These are phyloP conservation scores for Anagyrus pseudococci DNA, from an alignment of 2,888 invertebrate genomes.

Conservation along the genomic window DNA sequence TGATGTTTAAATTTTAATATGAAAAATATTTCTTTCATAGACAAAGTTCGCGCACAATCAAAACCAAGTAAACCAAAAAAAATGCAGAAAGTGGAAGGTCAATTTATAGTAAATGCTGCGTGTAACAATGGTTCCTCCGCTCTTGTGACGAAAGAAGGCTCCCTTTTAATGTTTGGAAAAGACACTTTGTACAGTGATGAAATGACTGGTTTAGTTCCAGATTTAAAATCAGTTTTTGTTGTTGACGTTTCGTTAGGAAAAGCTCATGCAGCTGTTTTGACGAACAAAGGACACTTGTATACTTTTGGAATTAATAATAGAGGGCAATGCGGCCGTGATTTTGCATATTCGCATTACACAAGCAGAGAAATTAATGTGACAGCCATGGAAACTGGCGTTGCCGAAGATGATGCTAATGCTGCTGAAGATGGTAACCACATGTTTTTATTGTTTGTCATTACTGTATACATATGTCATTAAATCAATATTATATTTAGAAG, in stretches of 20 bases:
- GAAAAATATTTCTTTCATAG: conserved; percentile 44
- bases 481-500: conserved; percentile 44
- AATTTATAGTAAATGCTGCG: conserved; percentile 81
- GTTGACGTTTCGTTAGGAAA: conserved; percentile 81
- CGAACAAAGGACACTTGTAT: conserved; percentile 87
- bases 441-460: background rate
- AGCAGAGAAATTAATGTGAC: conserved; percentile 62
- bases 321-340: conserved; percentile 94
- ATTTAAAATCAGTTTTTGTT: conserved; percentile 75
- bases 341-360: conserved; percentile 64
- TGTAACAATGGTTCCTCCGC: conserved; percentile 96
- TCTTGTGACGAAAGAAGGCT: conserved; percentile 88
- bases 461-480: background rate
- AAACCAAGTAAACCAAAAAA: conserved; percentile 93
- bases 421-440: conserved; percentile 55
- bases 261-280: conserved; percentile 92
- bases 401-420: conserved; percentile 55
- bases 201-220: conserved; percentile 72
- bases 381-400: conserved; percentile 67
- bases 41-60: conserved; percentile 75
- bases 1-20: background rate
- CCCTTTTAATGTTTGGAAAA: conserved; percentile 92
- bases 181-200: conserved; percentile 87
- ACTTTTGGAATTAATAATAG: conserved; percentile 98
- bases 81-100: conserved; percentile 87